These are phyloP conservation scores for Drosophila leontia DNA, from an alignment of 1,140 invertebrate species.

Conservation along the genomic window DNA sequence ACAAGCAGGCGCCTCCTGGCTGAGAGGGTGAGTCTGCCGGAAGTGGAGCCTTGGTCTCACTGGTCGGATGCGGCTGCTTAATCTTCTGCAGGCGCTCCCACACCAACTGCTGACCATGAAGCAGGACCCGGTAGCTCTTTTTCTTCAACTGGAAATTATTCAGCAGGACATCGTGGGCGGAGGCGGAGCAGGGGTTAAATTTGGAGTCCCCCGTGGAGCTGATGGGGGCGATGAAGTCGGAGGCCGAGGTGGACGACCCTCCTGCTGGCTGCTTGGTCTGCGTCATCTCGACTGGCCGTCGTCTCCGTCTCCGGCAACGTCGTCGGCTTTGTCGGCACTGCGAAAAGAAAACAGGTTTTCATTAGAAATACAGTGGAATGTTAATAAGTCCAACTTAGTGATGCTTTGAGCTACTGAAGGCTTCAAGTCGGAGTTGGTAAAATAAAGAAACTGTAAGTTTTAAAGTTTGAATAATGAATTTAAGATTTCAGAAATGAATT, in stretches of 20 bases:
- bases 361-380: conserved; percentile 49
- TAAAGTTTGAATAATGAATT: background rate
- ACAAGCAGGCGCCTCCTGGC: conserved; percentile 54
- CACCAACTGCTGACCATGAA: conserved; percentile 87
- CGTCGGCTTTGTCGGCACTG: conserved; percentile 56
- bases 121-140: conserved; percentile 88
- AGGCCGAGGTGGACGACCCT: conserved; percentile 36
- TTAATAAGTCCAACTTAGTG: background rate
- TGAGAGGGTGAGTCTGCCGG: conserved; percentile 19
- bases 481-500: background rate
- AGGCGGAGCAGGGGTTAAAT: conserved; percentile 11
- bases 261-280: conserved; percentile 53
- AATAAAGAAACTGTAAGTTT: background rate
- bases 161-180: conserved; percentile 85
- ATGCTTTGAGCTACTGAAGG: background rate
- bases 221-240: conserved; percentile 6
- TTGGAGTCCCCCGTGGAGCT: conserved; percentile 17
- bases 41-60: conserved; percentile 82
- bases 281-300: conserved; percentile 54
- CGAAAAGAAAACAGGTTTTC: conserved; percentile 63
- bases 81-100: conserved; percentile 86
- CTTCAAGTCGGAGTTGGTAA: background rate
- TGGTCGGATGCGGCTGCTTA: conserved; percentile 73
- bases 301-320: conserved; percentile 62
- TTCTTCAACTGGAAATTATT: conserved; percentile 88